Base-by-base conservation (phyloP, 2,888 invertebrate genomes). In the Chelonus formosanus region DNA sequence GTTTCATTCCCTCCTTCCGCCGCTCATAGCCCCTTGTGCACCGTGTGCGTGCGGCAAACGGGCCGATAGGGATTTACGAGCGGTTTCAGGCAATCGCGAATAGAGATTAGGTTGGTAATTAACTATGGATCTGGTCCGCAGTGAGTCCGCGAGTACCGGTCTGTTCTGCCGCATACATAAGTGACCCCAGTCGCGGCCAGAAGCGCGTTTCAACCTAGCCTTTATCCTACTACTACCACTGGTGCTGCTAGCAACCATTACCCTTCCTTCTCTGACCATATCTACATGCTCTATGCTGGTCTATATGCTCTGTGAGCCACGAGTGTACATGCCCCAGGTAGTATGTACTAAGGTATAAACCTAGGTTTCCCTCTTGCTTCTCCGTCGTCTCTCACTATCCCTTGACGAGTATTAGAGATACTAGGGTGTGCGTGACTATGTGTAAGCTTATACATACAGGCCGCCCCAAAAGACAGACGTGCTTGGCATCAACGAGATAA, bases 91-190 rank as follows among this genome's bases (percentile, higher is more conserved):
- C 83, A 83, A 83, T 82, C 83, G 83, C 82, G 83, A 82, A 81
- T 82, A 81, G 83, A 83, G 83, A 83, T 83, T 83, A 83, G 83
- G 80, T 80, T 78, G 82, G 82, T 83, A 83, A 83, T 83, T 83
- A 83, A 82, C 83, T 83, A 83, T 83, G 82, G 83, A 83, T 82
- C 82, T 82, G 79, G 82, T 80, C 70, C 63, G 59, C 66, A 74
- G 65, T 67, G 69, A 73, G 74, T 69, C 72, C 72, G 74, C 73
- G 68, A 70, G 70, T 67, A 32, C n/a, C 50, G n/a, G 40, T 52
- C 59, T 58, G 52, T 10, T 52, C 52, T 8, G 52, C 52, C 34
- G 36, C 72, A 75, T 76, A 77, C 73, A 73, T 73, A 76, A 80
- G 79, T 78, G 80, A 80, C 77, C 78, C 77, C 74, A 69, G 78